phyloP scores from a whole-genome alignment of 2,797 vertebrate genomes.

The Chromobotia macracanthus region DNA sequence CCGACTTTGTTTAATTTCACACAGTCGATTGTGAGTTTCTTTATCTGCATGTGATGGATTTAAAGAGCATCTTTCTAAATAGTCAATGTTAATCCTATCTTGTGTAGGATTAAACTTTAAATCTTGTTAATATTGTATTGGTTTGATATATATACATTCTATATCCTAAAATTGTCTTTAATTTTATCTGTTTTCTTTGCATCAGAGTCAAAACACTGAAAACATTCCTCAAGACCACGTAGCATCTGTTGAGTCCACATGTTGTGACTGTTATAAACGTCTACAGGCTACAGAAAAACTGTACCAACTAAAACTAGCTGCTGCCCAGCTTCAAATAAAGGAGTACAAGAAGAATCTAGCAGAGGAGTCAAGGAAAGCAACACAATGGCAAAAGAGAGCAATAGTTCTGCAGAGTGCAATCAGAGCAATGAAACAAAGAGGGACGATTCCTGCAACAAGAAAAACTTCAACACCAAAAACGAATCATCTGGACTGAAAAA shows the following conservation, averaged over 20 bases:
- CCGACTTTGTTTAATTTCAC: slow-evolving; percentile 35
- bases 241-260: not conserved
- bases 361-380: slow-evolving; percentile 47
- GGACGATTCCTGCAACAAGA: not conserved
- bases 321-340: slow-evolving; percentile 43
- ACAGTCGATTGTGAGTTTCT: slow-evolving; percentile 2
- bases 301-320: slow-evolving; percentile 46
- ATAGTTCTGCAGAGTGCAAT: slow-evolving; percentile 51
- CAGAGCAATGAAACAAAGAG: slow-evolving; percentile 43
- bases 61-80: too few relatives aligned
- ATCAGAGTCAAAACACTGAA: slow-evolving; percentile 17
- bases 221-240: not conserved
- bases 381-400: slow-evolving; percentile 49
- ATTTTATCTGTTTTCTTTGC: not conserved
- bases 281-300: slow-evolving; percentile 26
- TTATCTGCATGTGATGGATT: too few relatives aligned
- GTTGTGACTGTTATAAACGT: slow-evolving; percentile 42
- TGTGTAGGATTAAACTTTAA: too few relatives aligned
- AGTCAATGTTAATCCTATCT: too few relatives aligned
- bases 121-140: too few relatives aligned
- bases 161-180: too few relatives aligned
- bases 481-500: not conserved
- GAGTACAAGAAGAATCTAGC: slow-evolving; percentile 49
- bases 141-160: too few relatives aligned
- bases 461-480: slow-evolving; percentile 29